Percentiles rank a stretch among this genome's conserved stretches.
Evolutionary conservation across 2,113 vertebrate species (phyloP).

Genomic region (Plecturocebus donacophilus): DNA sequence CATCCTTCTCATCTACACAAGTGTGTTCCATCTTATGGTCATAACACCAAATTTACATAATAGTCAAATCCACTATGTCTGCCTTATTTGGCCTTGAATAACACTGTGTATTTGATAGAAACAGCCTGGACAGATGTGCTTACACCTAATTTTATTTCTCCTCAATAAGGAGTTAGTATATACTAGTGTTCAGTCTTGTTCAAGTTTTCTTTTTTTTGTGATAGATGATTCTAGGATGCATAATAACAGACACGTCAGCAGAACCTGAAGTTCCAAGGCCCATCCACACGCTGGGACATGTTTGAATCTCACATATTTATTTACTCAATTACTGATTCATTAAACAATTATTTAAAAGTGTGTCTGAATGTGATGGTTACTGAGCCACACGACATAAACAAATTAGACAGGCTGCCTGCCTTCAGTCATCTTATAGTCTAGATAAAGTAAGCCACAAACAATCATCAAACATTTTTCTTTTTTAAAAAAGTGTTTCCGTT

Average conservation of each 20-base stretch:
- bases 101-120: not conserved
- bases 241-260: not conserved
- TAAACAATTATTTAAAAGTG: not conserved
- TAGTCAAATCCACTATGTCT: not conserved
- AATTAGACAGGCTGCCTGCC: not conserved
- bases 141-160: not conserved
- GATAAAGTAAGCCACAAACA: not conserved
- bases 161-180: not conserved
- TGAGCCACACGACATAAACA: not conserved
- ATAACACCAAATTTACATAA: not conserved
- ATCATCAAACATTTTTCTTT: not conserved
- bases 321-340: not conserved
- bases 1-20: not conserved
- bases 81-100: not conserved
- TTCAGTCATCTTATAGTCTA: not conserved
- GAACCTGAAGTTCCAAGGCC: not conserved
- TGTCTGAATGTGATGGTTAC: not conserved
- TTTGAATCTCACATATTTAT: not conserved
- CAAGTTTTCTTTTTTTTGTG: not conserved
- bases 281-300: accelerated
- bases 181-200: not conserved
- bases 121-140: not conserved
- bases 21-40: not conserved
- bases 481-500: not conserved
- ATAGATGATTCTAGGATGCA: not conserved